These are phyloP conservation scores for Schizopygopsis malacanthus DNA, from an alignment of 2,797 vertebrate genomes.

Conservation along the genomic window DNA sequence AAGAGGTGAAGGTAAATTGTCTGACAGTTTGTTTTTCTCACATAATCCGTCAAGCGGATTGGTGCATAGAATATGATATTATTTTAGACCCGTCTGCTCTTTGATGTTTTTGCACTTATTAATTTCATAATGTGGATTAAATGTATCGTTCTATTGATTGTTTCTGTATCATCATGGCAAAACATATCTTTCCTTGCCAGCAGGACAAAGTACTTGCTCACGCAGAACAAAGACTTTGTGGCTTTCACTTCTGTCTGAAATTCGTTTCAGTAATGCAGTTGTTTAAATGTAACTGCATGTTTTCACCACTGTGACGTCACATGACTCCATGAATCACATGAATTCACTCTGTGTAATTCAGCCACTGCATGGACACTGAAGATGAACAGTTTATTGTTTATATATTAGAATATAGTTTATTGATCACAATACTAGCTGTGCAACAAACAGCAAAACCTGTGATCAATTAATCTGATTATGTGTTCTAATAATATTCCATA, in stretches of 20 bases:
- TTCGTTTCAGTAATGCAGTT: neutral
- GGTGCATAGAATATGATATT: neutral
- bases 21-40: slow-evolving; percentile 19
- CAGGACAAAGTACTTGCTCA: neutral
- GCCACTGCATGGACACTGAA: neutral
- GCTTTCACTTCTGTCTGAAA: slow-evolving; percentile 6
- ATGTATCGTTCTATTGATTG: neutral
- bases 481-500: neutral
- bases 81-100: neutral
- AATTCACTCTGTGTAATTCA: slow-evolving; percentile 11
- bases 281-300: slow-evolving; percentile 23
- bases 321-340: slow-evolving; percentile 16
- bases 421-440: neutral
- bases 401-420: neutral
- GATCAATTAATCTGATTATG: neutral
- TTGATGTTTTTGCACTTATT: neutral
- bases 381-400: neutral
- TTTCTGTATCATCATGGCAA: neutral
- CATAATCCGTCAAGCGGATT: neutral
- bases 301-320: slow-evolving; percentile 20
- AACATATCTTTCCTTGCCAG: neutral
- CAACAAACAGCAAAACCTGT: too few species aligned
- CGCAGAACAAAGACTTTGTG: slow-evolving; percentile 2
- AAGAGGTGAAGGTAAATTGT: slow-evolving; percentile 3
- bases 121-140: neutral